Conservation (phyloP, 2,888 invertebrate genomes). For the Zelleria hepariella region DNA sequence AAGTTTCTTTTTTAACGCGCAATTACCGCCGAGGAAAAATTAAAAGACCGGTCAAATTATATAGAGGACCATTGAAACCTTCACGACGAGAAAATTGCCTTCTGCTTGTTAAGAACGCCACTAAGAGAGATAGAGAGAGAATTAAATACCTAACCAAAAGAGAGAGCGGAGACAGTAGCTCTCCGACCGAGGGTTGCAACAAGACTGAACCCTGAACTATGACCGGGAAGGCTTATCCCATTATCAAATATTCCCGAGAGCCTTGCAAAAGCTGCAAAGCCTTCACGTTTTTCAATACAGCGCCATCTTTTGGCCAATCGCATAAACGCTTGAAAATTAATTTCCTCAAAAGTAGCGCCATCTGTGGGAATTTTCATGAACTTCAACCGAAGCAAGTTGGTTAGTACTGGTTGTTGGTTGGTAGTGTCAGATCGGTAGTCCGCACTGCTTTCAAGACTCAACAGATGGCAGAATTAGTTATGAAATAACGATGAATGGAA, state of each 20-base stretch:
- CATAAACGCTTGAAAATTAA: neutral
- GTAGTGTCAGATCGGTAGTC: neutral
- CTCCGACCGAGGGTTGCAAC: constrained; percentile 47
- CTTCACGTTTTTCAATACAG: constrained; percentile 4
- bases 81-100: neutral
- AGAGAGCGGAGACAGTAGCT: constrained; percentile 27
- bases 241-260: constrained; percentile 33
- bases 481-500: neutral
- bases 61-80: constrained; percentile 1
- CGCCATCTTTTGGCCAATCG: constrained; percentile 22
- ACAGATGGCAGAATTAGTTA: constrained; percentile 3
- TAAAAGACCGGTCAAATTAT: constrained; percentile 8
- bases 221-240: constrained; percentile 53
- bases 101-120: neutral
- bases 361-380: constrained; percentile 17
- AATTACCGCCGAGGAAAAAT: constrained; percentile 5
- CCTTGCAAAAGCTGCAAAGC: constrained; percentile 21
- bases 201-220: constrained; percentile 46
- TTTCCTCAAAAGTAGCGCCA: constrained; percentile 13
- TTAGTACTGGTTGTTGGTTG: neutral
- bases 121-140: constrained; percentile 3
- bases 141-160: constrained; percentile 2
- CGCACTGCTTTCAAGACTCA: neutral
- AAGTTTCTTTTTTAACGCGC: constrained; percentile 33
- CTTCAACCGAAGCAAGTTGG: neutral